A percentile compares a stretch with the other conserved stretches of the same genome.
phyloP scores from a whole-genome alignment of 2,797 vertebrate genomes.

The Takifugu ocellatus region DNA sequence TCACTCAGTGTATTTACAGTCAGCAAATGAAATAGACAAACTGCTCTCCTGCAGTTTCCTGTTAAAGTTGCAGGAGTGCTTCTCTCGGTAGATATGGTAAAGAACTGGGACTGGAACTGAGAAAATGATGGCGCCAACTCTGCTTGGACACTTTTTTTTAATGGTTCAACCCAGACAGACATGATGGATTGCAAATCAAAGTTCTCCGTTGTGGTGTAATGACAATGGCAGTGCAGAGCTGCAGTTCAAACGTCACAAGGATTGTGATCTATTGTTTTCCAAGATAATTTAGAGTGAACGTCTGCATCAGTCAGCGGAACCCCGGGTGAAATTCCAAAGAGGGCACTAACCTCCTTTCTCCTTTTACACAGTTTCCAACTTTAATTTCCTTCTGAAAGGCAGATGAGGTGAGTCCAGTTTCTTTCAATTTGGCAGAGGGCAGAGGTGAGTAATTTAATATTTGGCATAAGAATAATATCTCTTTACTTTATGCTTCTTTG shows the following conservation, averaged over 20 bases:
- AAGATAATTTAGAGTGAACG: slow-evolving; percentile 27
- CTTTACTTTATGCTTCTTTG: slow-evolving; percentile 27
- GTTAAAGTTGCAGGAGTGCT: too few relatives aligned
- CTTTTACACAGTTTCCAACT: slow-evolving; percentile 36
- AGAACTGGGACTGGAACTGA: too few relatives aligned
- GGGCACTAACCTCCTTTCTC: slow-evolving; percentile 42
- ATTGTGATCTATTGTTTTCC: slow-evolving; percentile 10
- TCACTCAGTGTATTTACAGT: slow-evolving; percentile 27
- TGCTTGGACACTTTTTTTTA: too few relatives aligned
- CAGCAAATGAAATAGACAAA: slow-evolving; percentile 18
- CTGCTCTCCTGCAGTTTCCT: slow-evolving; percentile 7
- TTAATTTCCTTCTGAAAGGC: slow-evolving; percentile 21
- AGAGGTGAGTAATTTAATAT: slow-evolving; percentile 38
- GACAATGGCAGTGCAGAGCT: slow-evolving; percentile 12
- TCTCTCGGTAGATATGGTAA: too few relatives aligned
- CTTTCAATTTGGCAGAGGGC: slow-evolving; percentile 53
- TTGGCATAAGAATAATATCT: background rate
- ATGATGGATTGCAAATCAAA: too few relatives aligned
- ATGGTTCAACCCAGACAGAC: too few relatives aligned
- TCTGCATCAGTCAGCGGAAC: slow-evolving; percentile 21
- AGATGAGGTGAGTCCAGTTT: slow-evolving; percentile 42
- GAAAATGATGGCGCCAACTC: too few relatives aligned
- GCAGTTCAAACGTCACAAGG: slow-evolving; percentile 21
- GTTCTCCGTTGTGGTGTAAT: background rate
- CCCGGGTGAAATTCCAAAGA: slow-evolving; percentile 38